phyloP scores from a whole-genome alignment of 2,888 invertebrate genomes.

The Agrenia bidenticulata region DNA sequence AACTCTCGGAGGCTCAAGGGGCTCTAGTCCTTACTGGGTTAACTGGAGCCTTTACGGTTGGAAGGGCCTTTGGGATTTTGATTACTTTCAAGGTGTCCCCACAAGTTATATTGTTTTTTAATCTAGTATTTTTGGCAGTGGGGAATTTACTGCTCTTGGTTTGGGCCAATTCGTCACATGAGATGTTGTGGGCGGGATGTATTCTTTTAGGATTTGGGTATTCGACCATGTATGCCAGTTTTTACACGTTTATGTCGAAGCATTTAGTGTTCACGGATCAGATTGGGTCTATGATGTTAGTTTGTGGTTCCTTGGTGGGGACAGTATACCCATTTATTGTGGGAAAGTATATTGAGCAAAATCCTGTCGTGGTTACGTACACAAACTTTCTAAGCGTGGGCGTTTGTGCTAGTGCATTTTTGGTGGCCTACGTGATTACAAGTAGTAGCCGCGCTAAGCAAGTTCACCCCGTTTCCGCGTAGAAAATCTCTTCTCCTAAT shows the following conservation, averaged over 20 bases:
- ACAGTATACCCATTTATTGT: constrained; percentile 25
- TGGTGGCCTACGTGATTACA: constrained; percentile 8
- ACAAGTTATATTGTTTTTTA: constrained; percentile 25
- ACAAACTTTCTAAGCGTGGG: constrained; percentile 25
- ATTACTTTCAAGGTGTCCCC: constrained; percentile 31
- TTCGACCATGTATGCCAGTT: constrained; percentile 27
- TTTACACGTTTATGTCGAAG: constrained; percentile 23
- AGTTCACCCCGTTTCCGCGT: too few relatives aligned
- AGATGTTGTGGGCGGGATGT: constrained; percentile 33
- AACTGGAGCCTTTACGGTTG: constrained; percentile 34
- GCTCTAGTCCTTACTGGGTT: constrained; percentile 36
- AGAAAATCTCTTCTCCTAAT: too few relatives aligned
- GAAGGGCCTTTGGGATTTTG: constrained; percentile 31
- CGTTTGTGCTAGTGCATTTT: constrained; percentile 1
- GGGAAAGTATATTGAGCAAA: constrained; percentile 21
- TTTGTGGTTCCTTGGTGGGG: constrained; percentile 21
- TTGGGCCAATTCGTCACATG: constrained; percentile 13
- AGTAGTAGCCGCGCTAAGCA: constrained; percentile 7
- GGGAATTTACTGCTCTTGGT: constrained; percentile 27
- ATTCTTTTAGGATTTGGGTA: constrained; percentile 31
- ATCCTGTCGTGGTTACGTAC: constrained; percentile 28
- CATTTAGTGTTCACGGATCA: constrained; percentile 30
- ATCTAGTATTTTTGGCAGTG: constrained; percentile 20
- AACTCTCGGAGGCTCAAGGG: constrained; percentile 31
- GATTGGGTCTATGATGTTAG: constrained; percentile 24